phyloP scores from a whole-genome alignment of 2,113 vertebrate genomes.

The Silurus meridionalis region DNA sequence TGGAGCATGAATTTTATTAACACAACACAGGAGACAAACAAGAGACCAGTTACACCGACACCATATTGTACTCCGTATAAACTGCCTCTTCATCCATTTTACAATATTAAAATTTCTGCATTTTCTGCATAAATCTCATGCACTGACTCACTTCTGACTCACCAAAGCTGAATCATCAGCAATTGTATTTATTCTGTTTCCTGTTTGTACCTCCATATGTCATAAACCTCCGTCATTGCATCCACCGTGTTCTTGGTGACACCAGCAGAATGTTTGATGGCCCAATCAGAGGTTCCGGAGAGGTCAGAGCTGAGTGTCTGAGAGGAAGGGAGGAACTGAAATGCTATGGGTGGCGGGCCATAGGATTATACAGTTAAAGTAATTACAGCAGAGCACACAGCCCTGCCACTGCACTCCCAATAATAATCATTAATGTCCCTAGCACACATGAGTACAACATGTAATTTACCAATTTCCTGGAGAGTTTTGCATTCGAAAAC shows the following conservation, averaged over 20 bases:
- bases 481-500: neutral
- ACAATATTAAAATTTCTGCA: slow-evolving; percentile 9
- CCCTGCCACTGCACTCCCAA: neutral
- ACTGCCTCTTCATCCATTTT: neutral
- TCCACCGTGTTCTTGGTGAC: neutral
- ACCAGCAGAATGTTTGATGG: slow-evolving; percentile 1
- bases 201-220: slow-evolving; percentile 3
- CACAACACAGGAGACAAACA: too few relatives aligned
- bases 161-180: slow-evolving; percentile 9
- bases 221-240: neutral
- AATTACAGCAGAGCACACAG: slow-evolving; percentile 26
- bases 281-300: slow-evolving; percentile 25
- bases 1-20: too few relatives aligned
- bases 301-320: slow-evolving; percentile 14
- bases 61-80: slow-evolving; percentile 3
- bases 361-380: slow-evolving; percentile 42
- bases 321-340: slow-evolving; percentile 22
- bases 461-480: slow-evolving; percentile 15
- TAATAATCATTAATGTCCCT: slow-evolving; percentile 12
- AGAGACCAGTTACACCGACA: neutral
- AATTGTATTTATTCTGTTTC: slow-evolving; percentile 1
- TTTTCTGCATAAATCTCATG: neutral
- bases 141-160: slow-evolving; percentile 14
- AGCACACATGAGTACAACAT: slow-evolving; percentile 3
- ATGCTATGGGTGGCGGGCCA: slow-evolving; percentile 13